Base-by-base conservation (phyloP, 2,888 invertebrate species). In the Xylophagus ater region DNA sequence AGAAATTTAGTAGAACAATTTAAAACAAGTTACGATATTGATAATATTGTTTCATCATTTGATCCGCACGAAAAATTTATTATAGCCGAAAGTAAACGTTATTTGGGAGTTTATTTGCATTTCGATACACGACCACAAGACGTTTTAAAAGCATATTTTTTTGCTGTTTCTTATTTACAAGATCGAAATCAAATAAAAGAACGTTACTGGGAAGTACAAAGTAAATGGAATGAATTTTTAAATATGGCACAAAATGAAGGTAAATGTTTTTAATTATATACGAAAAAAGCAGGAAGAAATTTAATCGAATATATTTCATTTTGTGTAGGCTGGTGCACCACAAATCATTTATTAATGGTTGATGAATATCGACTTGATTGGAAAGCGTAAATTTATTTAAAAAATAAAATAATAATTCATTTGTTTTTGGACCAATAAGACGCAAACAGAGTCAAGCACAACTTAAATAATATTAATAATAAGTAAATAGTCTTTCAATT, bases 311-410 rank as follows among this genome's bases (percentile, higher is more conserved):
- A 24, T 13, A 25, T 40, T 23, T 36, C 42, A 37, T 41, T 46
- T 46, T 43, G 56, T 58, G 28, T 53, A 78, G 78, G 74, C 33
- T 79, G 79, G 78, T 62, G 66, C 36, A 59, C 70, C 13, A 65
- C 65, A 34, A 69, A 67, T 44, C 75, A 76, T 57, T 62, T 76
- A 17, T 51, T 79, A 17, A 58, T 71, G 34, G 65, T 72, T 3
- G 74, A 73, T 34, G 72, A 74, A 53, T 79, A 75, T 72, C 70
- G 76, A 47, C 55, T 64, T 38, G 62, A 63, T 43, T 65, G 64
- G 65, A 64, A 58, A 44, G 56, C 54, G 37, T 63, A 62, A 47
- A 43, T 25, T 18, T 32, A 10, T 5, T 5, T 17, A 18, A 18
- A 32, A n/a, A 7, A 13, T 10, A 30, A 30, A 30, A 9, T n/a